Evolutionary conservation across 2,888 invertebrate species (phyloP).

Genomic region (Rhaphigaster nebulosa): DNA sequence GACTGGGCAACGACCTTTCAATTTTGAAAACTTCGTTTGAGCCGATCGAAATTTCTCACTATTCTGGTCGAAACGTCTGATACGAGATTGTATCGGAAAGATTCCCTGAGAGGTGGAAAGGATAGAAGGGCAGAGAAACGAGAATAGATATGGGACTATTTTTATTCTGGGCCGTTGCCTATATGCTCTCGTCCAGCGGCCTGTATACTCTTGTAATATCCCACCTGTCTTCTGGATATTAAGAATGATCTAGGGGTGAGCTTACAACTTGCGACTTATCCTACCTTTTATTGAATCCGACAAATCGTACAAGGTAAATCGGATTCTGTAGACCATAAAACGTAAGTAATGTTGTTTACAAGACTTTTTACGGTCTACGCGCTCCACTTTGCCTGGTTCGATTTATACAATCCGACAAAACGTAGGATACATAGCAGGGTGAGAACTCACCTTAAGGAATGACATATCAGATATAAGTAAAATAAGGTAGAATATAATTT

Average conservation of each 20-base stretch:
- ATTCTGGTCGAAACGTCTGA: not conserved
- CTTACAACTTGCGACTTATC: not conserved
- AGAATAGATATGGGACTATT: conserved; percentile 28
- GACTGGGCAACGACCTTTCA: not conserved
- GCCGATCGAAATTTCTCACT: not conserved
- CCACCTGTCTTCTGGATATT: not conserved
- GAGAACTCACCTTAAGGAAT: too few relatives aligned
- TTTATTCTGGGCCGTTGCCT: conserved; percentile 33
- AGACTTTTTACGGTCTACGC: not conserved
- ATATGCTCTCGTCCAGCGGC: not conserved
- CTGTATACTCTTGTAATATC: conserved; percentile 1
- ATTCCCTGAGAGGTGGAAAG: not conserved
- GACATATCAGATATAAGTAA: not conserved
- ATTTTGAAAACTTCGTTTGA: not conserved
- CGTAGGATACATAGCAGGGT: too few relatives aligned
- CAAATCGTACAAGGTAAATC: not conserved
- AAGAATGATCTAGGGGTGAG: not conserved
- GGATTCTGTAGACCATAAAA: not conserved
- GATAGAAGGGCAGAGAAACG: conserved; percentile 1
- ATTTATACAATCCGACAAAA: not conserved
- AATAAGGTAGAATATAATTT: not conserved
- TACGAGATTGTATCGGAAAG: not conserved
- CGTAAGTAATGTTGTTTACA: not conserved
- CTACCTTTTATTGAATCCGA: not conserved
- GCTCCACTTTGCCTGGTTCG: not conserved